Percentiles rank a stretch among this genome's conserved stretches.
phyloP scores from a whole-genome alignment of 2,888 invertebrate genomes.

The Anagyrus pseudococci region DNA sequence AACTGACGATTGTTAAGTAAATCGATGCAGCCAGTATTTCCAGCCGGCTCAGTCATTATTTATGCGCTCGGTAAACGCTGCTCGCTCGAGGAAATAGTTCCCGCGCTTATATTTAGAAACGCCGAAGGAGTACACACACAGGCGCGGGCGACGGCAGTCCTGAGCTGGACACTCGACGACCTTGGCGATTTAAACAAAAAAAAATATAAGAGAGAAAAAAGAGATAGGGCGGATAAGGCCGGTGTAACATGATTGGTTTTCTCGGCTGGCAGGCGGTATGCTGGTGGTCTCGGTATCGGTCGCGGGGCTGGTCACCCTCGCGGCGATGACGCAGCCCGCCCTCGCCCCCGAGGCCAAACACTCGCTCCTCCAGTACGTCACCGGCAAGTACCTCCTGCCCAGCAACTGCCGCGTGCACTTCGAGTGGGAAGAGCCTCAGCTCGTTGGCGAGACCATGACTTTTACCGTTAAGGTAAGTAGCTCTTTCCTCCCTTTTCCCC shows the following conservation, averaged over 20 bases:
- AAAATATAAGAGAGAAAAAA: neutral
- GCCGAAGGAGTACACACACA: too few species aligned
- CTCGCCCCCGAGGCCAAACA: constrained; percentile 90
- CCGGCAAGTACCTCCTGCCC: constrained; percentile 88
- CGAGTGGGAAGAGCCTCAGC: constrained; percentile 90
- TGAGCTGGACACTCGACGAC: too few species aligned
- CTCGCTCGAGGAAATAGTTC: too few species aligned
- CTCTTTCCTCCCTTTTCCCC: neutral
- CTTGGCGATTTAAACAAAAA: too few species aligned
- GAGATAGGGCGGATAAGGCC: neutral
- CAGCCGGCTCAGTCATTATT: constrained; percentile 11
- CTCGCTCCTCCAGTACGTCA: constrained; percentile 88
- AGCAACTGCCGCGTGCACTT: constrained; percentile 86
- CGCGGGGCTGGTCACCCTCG: constrained; percentile 86
- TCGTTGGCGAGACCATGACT: constrained; percentile 90
- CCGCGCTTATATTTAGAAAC: too few species aligned
- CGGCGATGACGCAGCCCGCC: constrained; percentile 90
- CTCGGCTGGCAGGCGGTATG: constrained; percentile 75
- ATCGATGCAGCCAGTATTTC: constrained; percentile 1
- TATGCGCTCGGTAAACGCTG: neutral
- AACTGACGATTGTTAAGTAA: neutral
- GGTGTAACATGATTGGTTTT: constrained; percentile 14
- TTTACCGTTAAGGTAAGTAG: constrained; percentile 75
- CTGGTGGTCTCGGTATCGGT: constrained; percentile 88
- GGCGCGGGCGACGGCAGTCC: too few species aligned